These are phyloP conservation scores for Protobothrops mucrosquamatus DNA, from an alignment of 2,113 vertebrate genomes.

Conservation along the genomic window DNA sequence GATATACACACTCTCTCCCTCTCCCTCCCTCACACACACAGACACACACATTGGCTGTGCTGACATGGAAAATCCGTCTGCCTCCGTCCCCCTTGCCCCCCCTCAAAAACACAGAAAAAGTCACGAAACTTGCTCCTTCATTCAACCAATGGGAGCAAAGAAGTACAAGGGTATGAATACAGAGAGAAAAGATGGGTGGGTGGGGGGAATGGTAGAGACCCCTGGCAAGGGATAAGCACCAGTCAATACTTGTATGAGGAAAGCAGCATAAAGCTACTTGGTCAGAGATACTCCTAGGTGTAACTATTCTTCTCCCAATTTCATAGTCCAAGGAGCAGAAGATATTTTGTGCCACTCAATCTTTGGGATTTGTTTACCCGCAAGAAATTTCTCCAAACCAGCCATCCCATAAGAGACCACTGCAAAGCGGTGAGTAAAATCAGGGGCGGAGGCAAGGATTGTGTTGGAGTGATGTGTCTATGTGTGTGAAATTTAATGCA, in stretches of 20 bases:
- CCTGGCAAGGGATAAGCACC: neutral
- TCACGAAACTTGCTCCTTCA: neutral
- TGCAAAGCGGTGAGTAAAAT: neutral
- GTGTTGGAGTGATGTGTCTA: neutral
- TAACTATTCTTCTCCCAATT: neutral
- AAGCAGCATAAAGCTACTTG: neutral
- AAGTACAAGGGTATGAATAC: slow-evolving; percentile 17
- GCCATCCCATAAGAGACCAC: neutral
- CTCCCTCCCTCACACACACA: neutral
- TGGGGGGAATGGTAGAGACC: neutral
- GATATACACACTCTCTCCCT: neutral
- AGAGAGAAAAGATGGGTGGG: neutral
- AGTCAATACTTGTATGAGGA: neutral
- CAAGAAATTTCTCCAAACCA: neutral
- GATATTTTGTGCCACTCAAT: neutral
- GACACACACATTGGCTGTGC: neutral
- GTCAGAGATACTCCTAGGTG: neutral
- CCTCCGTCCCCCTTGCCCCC: neutral
- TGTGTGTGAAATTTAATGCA: too few species aligned
- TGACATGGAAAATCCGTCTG: slow-evolving; percentile 21
- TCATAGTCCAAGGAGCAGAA: neutral
- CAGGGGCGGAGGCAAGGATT: neutral
- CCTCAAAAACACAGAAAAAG: neutral
- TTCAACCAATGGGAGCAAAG: slow-evolving; percentile 27
- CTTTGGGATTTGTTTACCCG: neutral